A percentile compares a stretch with the other conserved stretches of the same genome.
Conservation (phyloP, 2,888 invertebrate species). For the Hydraecia micacea region DNA sequence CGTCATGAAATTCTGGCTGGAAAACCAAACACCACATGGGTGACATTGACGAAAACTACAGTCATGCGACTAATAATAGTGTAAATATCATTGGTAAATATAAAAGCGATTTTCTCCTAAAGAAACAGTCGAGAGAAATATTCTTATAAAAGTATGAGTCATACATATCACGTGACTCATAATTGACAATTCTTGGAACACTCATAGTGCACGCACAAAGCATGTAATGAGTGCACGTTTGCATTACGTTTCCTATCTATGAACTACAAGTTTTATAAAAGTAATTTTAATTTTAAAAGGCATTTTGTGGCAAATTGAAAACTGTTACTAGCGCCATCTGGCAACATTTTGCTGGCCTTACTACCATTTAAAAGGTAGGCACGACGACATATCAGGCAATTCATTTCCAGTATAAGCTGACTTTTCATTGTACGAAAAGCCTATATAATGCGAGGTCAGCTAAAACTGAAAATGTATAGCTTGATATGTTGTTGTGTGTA, state of each 20-base stretch:
- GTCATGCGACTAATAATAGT: constrained; percentile 16
- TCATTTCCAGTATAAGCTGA: background rate
- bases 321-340: background rate
- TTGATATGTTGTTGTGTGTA: background rate
- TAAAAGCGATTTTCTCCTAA: background rate
- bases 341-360: background rate
- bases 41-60: background rate
- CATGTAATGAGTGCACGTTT: background rate
- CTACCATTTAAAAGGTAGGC: background rate
- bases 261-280: background rate
- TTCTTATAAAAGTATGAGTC: background rate
- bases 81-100: background rate
- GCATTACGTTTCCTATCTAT: background rate
- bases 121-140: background rate
- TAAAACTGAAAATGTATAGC: background rate
- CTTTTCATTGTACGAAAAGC: background rate
- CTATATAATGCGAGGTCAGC: background rate
- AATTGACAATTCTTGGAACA: background rate
- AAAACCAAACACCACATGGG: background rate
- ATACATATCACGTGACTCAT: background rate
- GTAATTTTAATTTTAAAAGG: background rate
- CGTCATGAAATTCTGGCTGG: constrained; percentile 1
- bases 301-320: constrained; percentile 1
- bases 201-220: background rate
- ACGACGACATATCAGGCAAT: background rate